Percentiles rank a stretch among this genome's conserved stretches.
Evolutionary conservation across 2,888 invertebrate species (phyloP).

Genomic region (Antheraea yamamai): DNA sequence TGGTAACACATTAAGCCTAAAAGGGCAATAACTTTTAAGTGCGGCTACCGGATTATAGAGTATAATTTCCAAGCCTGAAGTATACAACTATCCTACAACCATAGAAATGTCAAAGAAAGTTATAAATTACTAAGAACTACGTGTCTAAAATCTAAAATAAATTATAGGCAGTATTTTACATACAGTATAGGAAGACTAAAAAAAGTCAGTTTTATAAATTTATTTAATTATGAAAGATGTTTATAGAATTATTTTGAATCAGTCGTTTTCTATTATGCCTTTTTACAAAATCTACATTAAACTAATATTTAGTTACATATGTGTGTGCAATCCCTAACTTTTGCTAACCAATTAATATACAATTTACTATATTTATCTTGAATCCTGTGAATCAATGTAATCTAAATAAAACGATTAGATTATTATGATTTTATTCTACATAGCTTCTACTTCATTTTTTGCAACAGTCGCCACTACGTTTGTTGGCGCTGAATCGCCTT

Average conservation of each 20-base stretch:
- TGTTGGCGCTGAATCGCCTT: conserved; percentile 48
- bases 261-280: conserved; percentile 4
- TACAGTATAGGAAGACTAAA: background rate
- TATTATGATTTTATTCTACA: conserved; percentile 39
- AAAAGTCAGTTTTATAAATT: background rate
- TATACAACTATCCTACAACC: no score
- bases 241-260: background rate
- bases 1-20: no score
- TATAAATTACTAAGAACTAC: background rate
- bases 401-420: background rate
- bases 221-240: background rate
- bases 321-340: background rate
- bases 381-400: background rate
- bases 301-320: background rate
- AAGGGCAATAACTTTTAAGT: no score
- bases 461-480: conserved; percentile 40
- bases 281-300: background rate
- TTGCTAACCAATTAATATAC: background rate
- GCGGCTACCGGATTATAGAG: no score
- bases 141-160: background rate
- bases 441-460: conserved; percentile 65
- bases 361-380: background rate
- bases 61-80: no score
- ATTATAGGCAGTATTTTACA: background rate
- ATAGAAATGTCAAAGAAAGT: background rate